A percentile compares a stretch with the other conserved stretches of the same genome.
phyloP scores from a whole-genome alignment of 2,797 vertebrate genomes.

The Sternotherus odoratus region DNA sequence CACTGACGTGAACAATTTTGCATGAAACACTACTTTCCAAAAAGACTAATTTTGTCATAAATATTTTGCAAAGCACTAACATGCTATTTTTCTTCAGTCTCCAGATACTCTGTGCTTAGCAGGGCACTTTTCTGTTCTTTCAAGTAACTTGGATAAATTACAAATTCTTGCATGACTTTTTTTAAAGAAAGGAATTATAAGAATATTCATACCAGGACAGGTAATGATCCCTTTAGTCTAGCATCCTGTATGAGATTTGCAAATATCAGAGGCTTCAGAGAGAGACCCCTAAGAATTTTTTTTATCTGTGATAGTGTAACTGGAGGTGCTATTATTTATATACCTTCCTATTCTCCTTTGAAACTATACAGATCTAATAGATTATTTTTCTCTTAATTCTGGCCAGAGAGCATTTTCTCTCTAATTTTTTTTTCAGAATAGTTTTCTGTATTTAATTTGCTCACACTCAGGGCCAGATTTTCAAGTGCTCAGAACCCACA shows the following conservation, averaged over 20 bases:
- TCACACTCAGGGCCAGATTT: background rate
- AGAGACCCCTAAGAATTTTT: background rate
- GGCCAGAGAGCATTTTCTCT: background rate
- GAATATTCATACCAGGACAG: background rate
- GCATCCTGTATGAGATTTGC: background rate
- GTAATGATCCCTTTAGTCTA: background rate
- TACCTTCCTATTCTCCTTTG: background rate
- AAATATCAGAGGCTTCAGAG: background rate
- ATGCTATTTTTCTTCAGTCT: background rate
- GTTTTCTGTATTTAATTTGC: background rate
- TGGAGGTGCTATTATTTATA: background rate
- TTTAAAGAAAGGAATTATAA: background rate
- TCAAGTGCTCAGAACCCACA: rapidly evolving
- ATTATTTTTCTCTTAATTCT: background rate
- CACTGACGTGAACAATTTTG: background rate
- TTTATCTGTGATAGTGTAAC: background rate
- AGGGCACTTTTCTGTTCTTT: background rate
- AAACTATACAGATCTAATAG: background rate
- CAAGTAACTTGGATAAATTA: background rate
- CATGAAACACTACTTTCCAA: background rate
- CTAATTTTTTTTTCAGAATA: background rate
- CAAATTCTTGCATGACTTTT: background rate
- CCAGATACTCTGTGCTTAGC: rapidly evolving
- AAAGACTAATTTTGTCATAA: background rate
- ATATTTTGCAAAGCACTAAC: background rate